A percentile compares a stretch with the other conserved stretches of the same genome.
These are phyloP conservation scores for Typhlichthys subterraneus DNA, from an alignment of 2,797 vertebrate species.

Conservation along the genomic window DNA sequence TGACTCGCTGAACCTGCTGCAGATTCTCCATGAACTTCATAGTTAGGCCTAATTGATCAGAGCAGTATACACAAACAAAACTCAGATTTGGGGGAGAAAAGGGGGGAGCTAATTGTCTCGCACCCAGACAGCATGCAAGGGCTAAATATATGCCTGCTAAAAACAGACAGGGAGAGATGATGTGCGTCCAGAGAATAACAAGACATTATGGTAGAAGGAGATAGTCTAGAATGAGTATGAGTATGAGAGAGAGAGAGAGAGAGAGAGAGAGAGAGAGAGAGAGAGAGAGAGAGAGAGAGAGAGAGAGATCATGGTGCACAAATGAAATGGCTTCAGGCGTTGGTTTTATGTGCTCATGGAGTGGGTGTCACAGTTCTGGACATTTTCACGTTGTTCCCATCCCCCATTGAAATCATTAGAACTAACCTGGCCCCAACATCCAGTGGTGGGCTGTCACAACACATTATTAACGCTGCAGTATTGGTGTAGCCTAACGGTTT, in stretches of 20 bases:
- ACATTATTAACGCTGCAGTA: too few relatives aligned
- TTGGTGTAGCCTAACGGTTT: constrained; percentile 6
- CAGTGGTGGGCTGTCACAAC: too few relatives aligned
- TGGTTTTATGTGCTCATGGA: too few relatives aligned
- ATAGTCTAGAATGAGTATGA: constrained; percentile 21
- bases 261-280: constrained; percentile 42
- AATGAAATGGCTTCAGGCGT: too few relatives aligned
- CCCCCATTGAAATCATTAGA: constrained; percentile 19
- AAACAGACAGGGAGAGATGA: constrained; percentile 55
- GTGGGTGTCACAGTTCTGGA: constrained; percentile 71
- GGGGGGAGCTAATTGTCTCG: constrained; percentile 64
- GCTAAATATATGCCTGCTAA: constrained; percentile 52
- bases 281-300: constrained; percentile 41
- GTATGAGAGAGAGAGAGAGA: constrained; percentile 25
- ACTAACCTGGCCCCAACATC: constrained; percentile 49
- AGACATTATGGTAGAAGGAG: constrained; percentile 10
- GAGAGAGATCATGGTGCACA: too few relatives aligned
- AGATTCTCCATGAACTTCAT: constrained; percentile 52
- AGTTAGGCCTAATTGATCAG: constrained; percentile 59
- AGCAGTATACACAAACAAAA: constrained; percentile 6
- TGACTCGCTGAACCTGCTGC: constrained; percentile 26
- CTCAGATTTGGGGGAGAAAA: not conserved
- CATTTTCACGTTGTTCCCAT: constrained; percentile 39
- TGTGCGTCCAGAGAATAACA: constrained; percentile 30
- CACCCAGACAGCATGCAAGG: constrained; percentile 33